These are phyloP conservation scores for Pachyseris speciosa DNA, from an alignment of 64 coral and sea anemone species.

Conservation along the genomic window DNA sequence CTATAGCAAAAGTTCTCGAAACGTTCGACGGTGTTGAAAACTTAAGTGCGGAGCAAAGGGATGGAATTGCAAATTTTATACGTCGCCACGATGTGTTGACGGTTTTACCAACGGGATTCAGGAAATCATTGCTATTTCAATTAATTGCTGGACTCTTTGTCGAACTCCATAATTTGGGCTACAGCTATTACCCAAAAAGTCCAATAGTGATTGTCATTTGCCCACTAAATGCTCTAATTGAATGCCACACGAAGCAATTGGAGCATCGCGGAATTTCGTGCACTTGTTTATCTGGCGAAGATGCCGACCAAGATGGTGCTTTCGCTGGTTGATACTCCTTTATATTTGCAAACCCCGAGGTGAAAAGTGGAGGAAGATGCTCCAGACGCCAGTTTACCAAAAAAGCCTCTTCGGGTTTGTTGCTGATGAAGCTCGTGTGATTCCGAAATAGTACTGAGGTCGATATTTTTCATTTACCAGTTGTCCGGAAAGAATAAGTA, in stretches of 20 bases:
- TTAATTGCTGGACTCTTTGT: too few relatives aligned
- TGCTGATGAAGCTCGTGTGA: conserved; percentile 37
- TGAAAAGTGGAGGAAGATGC: conserved; percentile 15
- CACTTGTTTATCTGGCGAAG: not conserved
- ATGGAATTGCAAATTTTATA: too few relatives aligned
- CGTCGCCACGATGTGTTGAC: too few relatives aligned
- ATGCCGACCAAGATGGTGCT: conserved; percentile 17
- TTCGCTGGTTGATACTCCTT: conserved; percentile 6
- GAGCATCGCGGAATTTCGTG: conserved; percentile 26
- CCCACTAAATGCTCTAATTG: not conserved
- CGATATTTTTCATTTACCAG: not conserved
- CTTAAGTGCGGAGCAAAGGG: too few relatives aligned
- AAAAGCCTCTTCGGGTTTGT: conserved; percentile 11
- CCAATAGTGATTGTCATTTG: too few relatives aligned
- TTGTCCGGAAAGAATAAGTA: not conserved
- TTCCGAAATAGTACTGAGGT: conserved; percentile 32
- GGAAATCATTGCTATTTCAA: too few relatives aligned
- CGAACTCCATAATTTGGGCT: too few relatives aligned
- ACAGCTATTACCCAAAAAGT: too few relatives aligned
- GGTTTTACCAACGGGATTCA: too few relatives aligned
- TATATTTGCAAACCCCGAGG: conserved; percentile 26
- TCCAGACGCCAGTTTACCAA: conserved; percentile 14
- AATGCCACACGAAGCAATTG: conserved; percentile 17
- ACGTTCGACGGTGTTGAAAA: too few relatives aligned
- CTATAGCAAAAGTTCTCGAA: too few relatives aligned